A percentile compares a stretch with the other conserved stretches of the same genome.
Conservation (phyloP, 2,113 vertebrate genomes). For the Ciconia maguari region DNA sequence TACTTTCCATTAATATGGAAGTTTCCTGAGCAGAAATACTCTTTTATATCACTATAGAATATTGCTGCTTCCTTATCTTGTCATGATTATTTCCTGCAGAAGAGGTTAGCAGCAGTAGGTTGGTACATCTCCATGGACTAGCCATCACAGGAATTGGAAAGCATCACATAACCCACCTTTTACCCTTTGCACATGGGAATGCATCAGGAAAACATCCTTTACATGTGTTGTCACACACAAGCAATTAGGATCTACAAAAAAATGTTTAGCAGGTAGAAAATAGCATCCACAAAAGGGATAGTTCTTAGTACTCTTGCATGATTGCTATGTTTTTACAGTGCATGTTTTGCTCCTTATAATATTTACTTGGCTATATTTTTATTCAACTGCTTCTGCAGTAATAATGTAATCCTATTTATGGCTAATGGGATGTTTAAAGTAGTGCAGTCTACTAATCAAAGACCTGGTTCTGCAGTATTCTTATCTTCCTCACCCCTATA, state of each 20-base stretch:
- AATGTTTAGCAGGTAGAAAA: background rate
- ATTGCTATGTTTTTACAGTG: background rate
- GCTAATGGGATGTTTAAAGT: background rate
- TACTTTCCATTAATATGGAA: background rate
- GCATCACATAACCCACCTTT: background rate
- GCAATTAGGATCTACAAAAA: background rate
- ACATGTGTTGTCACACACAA: accelerated
- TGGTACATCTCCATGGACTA: background rate
- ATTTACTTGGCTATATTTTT: background rate
- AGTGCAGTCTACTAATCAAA: background rate
- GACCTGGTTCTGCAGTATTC: background rate
- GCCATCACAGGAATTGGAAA: background rate
- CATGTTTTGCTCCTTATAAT: background rate
- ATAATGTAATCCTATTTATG: background rate
- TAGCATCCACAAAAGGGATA: background rate
- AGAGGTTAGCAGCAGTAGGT: background rate
- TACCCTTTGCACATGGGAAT: background rate
- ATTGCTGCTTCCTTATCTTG: background rate
- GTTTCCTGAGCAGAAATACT: background rate
- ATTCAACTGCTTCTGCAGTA: background rate
- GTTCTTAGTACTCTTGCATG: background rate
- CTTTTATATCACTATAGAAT: background rate
- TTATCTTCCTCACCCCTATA: background rate
- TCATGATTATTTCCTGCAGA: background rate
- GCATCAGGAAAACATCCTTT: background rate